Conservation (phyloP, 1,140 invertebrate genomes). For the Heliconius hermathena region DNA sequence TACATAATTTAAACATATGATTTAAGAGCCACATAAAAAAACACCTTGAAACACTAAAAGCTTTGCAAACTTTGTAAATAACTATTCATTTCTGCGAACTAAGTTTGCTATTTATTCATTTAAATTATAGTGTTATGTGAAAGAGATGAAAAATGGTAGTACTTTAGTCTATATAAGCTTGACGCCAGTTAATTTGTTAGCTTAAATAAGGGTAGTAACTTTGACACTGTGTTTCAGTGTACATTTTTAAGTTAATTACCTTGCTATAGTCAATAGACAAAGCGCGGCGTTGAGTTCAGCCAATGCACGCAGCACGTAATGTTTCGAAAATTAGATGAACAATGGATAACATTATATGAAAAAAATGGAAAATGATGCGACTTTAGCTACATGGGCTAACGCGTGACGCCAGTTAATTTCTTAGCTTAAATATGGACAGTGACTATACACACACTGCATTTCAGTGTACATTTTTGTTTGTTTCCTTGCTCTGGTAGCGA, state of each 20-base stretch:
- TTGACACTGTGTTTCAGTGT: neutral
- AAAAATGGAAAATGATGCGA: neutral
- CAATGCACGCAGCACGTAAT: no score
- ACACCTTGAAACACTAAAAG: slow-evolving; percentile 19
- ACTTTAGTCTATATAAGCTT: slow-evolving; percentile 7
- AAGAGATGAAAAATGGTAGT: slow-evolving; percentile 13
- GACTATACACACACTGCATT: no score
- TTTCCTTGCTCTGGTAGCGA: no score
- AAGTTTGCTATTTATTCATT: slow-evolving; percentile 32
- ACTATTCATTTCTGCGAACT: slow-evolving; percentile 33
- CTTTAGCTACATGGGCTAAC: neutral
- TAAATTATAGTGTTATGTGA: slow-evolving; percentile 28
- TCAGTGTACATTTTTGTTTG: no score
- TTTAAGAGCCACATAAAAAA: slow-evolving; percentile 21
- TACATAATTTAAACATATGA: slow-evolving; percentile 10
- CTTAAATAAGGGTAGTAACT: neutral
- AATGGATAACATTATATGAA: neutral
- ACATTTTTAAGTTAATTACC: neutral
- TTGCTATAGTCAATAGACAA: no score
- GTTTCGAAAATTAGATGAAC: no score
- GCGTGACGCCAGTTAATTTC: no score
- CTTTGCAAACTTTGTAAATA: slow-evolving; percentile 33
- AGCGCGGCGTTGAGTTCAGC: no score
- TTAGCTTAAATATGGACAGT: no score
- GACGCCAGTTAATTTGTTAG: slow-evolving; percentile 10